Evolutionary conservation across 2,888 invertebrate genomes (phyloP).

Genomic region (Linhomoeus sp.): DNA sequence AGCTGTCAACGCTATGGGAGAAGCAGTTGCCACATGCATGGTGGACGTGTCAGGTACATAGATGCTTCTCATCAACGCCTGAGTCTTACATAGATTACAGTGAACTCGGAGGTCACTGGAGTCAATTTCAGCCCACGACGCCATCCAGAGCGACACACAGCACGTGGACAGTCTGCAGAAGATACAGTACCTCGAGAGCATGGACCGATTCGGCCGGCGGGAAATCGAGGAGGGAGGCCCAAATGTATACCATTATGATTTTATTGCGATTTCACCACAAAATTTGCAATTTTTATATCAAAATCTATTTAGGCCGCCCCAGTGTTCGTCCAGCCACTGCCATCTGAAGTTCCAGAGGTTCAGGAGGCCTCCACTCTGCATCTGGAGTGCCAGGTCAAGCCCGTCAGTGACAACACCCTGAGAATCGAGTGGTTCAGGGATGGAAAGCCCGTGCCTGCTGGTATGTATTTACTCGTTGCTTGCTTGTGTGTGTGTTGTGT

Average conservation of each 20-base stretch:
- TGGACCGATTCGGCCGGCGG: constrained; percentile 1
- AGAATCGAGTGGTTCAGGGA: constrained; percentile 71
- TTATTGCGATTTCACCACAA: no score
- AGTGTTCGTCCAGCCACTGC: constrained; percentile 14
- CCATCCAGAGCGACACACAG: constrained; percentile 20
- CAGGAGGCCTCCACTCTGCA: constrained; percentile 28
- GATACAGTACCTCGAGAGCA: constrained; percentile 37
- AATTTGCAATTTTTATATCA: no score
- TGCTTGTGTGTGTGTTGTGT: no score
- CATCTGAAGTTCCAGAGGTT: constrained; percentile 13
- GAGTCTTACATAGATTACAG: no score
- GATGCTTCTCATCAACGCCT: neutral
- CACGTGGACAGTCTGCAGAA: constrained; percentile 26
- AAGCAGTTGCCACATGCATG: constrained; percentile 15
- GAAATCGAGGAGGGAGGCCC: constrained; percentile 3
- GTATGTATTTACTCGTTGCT: no score
- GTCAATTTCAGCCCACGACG: constrained; percentile 13
- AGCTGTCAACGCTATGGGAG: constrained; percentile 14
- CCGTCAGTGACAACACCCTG: constrained; percentile 78
- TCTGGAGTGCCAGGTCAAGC: constrained; percentile 52
- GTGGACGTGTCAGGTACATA: constrained; percentile 14
- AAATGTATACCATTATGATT: no score
- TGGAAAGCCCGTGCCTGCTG: constrained; percentile 70
- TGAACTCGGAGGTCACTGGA: no score
- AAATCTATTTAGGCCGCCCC: constrained; percentile 10